A percentile compares a stretch with the other conserved stretches of the same genome.
phyloP scores from a whole-genome alignment of 2,888 invertebrate genomes.

The Drosophila falleni region DNA sequence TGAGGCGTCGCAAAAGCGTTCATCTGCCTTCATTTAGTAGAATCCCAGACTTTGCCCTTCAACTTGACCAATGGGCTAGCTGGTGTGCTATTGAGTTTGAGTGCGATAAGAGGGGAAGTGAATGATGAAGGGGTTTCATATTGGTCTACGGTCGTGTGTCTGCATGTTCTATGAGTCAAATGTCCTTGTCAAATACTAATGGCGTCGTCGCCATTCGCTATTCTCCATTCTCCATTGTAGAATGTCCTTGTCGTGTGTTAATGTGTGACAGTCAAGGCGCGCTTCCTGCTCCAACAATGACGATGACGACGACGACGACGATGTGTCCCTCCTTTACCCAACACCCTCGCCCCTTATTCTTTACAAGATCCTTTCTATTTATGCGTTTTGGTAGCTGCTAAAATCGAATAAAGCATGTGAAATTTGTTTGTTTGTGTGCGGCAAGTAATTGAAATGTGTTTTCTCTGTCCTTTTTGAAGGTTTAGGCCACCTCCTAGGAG shows the following conservation, averaged over 20 bases:
- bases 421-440: constrained; percentile 39
- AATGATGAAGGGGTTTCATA: constrained; percentile 7
- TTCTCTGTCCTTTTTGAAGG: constrained; percentile 5
- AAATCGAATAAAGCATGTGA: constrained; percentile 58
- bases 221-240: constrained; percentile 17
- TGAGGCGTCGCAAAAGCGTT: constrained; percentile 53
- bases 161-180: constrained; percentile 53
- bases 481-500: constrained; percentile 26
- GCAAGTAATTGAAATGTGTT: constrained; percentile 65
- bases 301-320: constrained; percentile 29
- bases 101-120: neutral
- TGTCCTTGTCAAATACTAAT: constrained; percentile 77
- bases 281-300: constrained; percentile 55
- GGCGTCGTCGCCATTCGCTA: constrained; percentile 61
- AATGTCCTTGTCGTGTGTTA: constrained; percentile 73
- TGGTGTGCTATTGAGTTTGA: constrained; percentile 4
- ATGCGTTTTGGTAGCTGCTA: constrained; percentile 47
- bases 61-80: constrained; percentile 60
- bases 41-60: constrained; percentile 54
- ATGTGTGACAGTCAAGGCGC: constrained; percentile 57
- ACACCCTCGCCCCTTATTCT: neutral
- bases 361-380: constrained; percentile 34
- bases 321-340: neutral
- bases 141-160: constrained; percentile 37
- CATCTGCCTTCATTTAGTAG: constrained; percentile 29